Percentiles rank a stretch among this genome's conserved stretches.
Evolutionary conservation across 64 coral and sea anemone species (phyloP).

Genomic region (Stichodactyla mertensii): DNA sequence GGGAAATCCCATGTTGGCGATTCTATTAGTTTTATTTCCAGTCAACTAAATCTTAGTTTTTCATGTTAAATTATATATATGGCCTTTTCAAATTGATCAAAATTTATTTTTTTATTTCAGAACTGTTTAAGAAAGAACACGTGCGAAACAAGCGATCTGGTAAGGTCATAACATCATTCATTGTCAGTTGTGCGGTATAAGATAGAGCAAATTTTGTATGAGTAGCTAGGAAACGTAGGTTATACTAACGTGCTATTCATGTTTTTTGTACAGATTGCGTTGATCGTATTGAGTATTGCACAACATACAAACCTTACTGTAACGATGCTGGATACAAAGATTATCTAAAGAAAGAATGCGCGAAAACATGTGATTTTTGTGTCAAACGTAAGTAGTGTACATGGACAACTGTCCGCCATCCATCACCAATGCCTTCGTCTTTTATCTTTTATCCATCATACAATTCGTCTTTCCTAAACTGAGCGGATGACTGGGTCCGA

Average conservation of each 20-base stretch:
- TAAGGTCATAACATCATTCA: neutral
- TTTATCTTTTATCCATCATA: too few relatives aligned
- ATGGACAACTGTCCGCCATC: too few relatives aligned
- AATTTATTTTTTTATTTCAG: neutral
- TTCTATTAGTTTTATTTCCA: too few relatives aligned
- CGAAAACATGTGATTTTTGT: slow-evolving; percentile 45
- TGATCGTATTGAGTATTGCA: neutral
- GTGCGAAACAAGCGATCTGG: slow-evolving; percentile 29
- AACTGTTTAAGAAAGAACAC: neutral
- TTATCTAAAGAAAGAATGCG: slow-evolving; percentile 22
- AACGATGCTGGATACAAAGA: slow-evolving; percentile 13
- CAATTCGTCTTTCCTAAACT: too few relatives aligned
- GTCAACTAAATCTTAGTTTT: too few relatives aligned
- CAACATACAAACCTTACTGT: slow-evolving; percentile 37
- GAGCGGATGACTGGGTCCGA: too few relatives aligned
- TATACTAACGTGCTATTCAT: neutral
- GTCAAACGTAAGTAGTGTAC: slow-evolving; percentile 22
- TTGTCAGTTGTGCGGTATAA: neutral
- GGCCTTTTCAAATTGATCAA: too few relatives aligned
- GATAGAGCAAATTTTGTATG: too few relatives aligned
- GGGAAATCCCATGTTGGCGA: too few relatives aligned
- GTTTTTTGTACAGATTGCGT: slow-evolving; percentile 1
- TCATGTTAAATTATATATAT: too few relatives aligned
- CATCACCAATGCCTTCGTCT: too few relatives aligned
- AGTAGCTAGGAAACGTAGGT: too few relatives aligned